Evolutionary conservation across 1,140 invertebrate species (phyloP).

Genomic region (Phymorhynchus buccinoides): DNA sequence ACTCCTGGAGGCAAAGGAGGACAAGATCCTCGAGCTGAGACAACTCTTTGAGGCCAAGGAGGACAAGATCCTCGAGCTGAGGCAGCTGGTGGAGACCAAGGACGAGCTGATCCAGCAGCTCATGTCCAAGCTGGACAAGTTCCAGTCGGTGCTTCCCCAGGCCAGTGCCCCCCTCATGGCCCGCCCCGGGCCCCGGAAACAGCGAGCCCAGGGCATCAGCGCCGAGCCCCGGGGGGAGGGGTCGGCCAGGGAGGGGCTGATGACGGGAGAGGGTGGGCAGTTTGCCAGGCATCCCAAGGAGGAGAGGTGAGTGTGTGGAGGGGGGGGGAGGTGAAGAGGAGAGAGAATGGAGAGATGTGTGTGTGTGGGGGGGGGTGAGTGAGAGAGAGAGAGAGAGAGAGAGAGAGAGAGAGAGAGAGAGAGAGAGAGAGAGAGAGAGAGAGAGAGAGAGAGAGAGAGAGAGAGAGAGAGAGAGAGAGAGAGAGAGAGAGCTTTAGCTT

Average conservation of each 20-base stretch:
- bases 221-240: slow-evolving; percentile 89
- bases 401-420: too few species aligned
- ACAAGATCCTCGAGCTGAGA: slow-evolving; percentile 77
- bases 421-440: too few species aligned
- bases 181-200: slow-evolving; percentile 77
- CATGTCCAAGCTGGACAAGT: slow-evolving; percentile 92
- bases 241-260: slow-evolving; percentile 54
- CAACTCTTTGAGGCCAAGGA: slow-evolving; percentile 77
- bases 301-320: slow-evolving; percentile 53
- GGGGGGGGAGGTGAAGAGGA: neutral
- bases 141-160: slow-evolving; percentile 88
- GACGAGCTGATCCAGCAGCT: slow-evolving; percentile 88
- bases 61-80: slow-evolving; percentile 77
- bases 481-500: too few species aligned
- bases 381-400: too few species aligned
- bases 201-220: slow-evolving; percentile 92
- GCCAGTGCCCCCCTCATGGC: slow-evolving; percentile 39
- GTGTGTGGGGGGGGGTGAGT: neutral
- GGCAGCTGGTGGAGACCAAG: slow-evolving; percentile 73
- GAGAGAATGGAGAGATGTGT: too few species aligned
- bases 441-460: too few species aligned
- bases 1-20: slow-evolving; percentile 80
- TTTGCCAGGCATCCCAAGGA: slow-evolving; percentile 52
- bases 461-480: too few species aligned
- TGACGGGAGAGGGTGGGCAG: slow-evolving; percentile 52